Evolutionary conservation across 1,140 invertebrate species (phyloP).

Genomic region (Brachystomella parvula): DNA sequence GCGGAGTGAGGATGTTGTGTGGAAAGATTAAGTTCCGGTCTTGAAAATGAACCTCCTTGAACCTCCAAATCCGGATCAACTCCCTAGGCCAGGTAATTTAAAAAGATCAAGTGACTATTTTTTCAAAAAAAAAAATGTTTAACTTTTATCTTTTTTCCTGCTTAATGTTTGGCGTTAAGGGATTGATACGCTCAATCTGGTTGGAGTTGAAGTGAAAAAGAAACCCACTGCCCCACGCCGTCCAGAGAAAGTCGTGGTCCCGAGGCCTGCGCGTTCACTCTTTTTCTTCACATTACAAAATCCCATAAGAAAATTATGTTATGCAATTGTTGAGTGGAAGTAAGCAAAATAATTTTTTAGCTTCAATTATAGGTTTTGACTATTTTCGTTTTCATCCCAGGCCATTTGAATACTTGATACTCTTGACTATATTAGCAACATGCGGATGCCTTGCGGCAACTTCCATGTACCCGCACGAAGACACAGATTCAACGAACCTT

Average conservation of each 20-base stretch:
- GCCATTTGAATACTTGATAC: constrained; percentile 98
- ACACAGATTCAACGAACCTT: constrained; percentile 89
- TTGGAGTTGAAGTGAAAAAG: neutral
- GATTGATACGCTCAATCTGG: no score
- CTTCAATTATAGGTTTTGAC: constrained; percentile 43
- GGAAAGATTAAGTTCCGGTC: no score
- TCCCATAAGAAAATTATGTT: constrained; percentile 88
- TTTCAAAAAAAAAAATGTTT: no score
- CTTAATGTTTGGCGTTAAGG: no score
- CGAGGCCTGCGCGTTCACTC: constrained; percentile 79
- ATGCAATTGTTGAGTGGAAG: constrained; percentile 97
- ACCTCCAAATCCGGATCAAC: no score
- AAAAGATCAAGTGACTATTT: no score
- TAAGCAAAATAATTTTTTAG: constrained; percentile 46
- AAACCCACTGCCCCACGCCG: neutral
- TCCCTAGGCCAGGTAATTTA: no score
- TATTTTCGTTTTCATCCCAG: constrained; percentile 46
- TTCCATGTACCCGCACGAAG: constrained; percentile 91
- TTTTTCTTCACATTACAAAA: constrained; percentile 89
- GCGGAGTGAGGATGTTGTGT: no score
- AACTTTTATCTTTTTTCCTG: no score
- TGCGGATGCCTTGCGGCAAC: constrained; percentile 70
- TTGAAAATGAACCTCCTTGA: no score
- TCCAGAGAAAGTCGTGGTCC: constrained; percentile 53
- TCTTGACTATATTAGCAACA: constrained; percentile 98